Base-by-base conservation (phyloP, 2,113 vertebrate species). In the Chloropsis hardwickii region DNA sequence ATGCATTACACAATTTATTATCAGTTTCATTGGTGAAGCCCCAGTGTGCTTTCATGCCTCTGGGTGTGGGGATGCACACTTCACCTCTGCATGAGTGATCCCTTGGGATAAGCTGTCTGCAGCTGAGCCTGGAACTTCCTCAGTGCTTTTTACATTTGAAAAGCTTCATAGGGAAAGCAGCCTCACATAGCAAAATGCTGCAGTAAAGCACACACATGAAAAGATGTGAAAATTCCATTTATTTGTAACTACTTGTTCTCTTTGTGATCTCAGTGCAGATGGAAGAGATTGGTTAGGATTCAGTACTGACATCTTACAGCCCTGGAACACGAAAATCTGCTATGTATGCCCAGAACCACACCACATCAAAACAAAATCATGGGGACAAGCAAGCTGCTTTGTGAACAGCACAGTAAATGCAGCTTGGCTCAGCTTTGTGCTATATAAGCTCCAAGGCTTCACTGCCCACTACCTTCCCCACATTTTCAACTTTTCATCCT, bases 241-340 rank as follows among this genome's bases (percentile, higher is more conserved):
- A 77, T 93, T 92, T 95, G 80, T 86, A 96, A 84, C 69, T 86
- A 67, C 47, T 72, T 94, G 65, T 76, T 94, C 69, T 83, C 67
- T 80, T 94, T 81, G 67, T 91, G 83, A 91, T 92, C 91, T 92
- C 20, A 6, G 17, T 42, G 57, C 81, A 95, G 73, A 47, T 92
- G 73, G 77, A 91, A 92, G 70, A 87, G 86, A 56, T 61, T 54
- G n/a, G 28, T 89, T 85, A 60, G 73, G 37, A 78, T 74, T 86
- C 42, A 57, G n/a, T 87, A 77, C 51, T 3, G 9, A 89, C 1
- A 3, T 37, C 33, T 92, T 73, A 84, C 51, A 91, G 57, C 64
- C 28, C 45, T 53, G 40, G 65, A 88, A 83, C 37, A 84, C 5
- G 92, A 78, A 94, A 69, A 67, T 45, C 48, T 92, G 50, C 31